Conservation (phyloP, 2,113 vertebrate species). For the Brienomyrus longianalis region DNA sequence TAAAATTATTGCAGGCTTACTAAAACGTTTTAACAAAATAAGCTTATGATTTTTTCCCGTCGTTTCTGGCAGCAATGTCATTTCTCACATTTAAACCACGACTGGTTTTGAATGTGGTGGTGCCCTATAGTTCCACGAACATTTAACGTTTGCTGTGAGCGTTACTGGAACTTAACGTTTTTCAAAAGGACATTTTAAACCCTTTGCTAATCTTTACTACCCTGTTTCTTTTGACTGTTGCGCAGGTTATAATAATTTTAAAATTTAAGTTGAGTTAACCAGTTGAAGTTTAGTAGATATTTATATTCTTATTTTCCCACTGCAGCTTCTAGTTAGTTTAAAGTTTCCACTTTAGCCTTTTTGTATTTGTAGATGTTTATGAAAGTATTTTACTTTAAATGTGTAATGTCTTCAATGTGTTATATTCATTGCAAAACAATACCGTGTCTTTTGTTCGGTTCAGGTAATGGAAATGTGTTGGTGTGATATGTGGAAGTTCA, state of each 20-base stretch:
- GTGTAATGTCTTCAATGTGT: background rate
- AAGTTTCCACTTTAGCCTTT: background rate
- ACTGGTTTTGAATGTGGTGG: background rate
- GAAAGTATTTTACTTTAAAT: background rate
- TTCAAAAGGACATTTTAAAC: too few relatives aligned
- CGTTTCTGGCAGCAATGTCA: background rate
- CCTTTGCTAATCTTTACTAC: background rate
- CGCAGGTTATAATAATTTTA: background rate
- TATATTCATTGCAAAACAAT: background rate
- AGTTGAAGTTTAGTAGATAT: background rate
- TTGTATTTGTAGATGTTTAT: background rate
- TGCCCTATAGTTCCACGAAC: background rate
- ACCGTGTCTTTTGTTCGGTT: background rate
- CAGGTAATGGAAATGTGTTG: background rate
- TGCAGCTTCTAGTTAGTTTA: background rate
- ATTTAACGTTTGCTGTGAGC: background rate
- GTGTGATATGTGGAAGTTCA: background rate
- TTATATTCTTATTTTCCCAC: background rate
- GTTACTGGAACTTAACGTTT: background rate
- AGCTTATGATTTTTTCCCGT: background rate
- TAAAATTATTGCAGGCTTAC: background rate
- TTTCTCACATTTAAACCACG: too few relatives aligned
- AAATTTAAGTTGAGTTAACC: background rate
- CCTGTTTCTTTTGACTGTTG: background rate
- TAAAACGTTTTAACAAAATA: background rate